Conservation (phyloP, 35 echinoderm and acorn worm species). For the Diadema setosum region DNA sequence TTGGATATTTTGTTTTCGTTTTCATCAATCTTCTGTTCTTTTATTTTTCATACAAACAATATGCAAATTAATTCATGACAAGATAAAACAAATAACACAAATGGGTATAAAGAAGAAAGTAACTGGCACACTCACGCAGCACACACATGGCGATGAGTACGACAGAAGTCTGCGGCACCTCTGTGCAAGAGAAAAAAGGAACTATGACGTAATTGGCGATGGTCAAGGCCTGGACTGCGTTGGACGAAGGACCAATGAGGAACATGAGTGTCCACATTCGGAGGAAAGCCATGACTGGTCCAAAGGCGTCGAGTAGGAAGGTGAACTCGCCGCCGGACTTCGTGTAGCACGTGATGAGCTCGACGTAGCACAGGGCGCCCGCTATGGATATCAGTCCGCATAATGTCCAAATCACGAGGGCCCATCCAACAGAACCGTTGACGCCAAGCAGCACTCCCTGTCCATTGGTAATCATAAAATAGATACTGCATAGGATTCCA, state of each 20-base stretch:
- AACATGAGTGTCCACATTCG: constrained; percentile 37
- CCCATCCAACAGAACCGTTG: constrained; percentile 71
- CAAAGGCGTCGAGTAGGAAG: constrained; percentile 79
- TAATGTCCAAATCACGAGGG: constrained; percentile 60
- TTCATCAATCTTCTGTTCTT: too few relatives aligned
- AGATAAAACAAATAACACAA: too few relatives aligned
- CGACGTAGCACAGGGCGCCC: constrained; percentile 78
- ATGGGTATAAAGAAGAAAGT: too few relatives aligned
- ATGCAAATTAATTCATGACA: too few relatives aligned
- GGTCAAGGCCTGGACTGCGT: constrained; percentile 28
- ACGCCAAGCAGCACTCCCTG: constrained; percentile 19
- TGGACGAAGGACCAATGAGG: constrained; percentile 27
- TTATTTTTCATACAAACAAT: too few relatives aligned
- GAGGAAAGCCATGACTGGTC: constrained; percentile 38
- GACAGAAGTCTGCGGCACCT: neutral
- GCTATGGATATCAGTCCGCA: constrained; percentile 55
- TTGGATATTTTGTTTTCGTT: too few relatives aligned
- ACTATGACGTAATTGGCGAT: constrained; percentile 37
- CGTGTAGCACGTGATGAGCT: constrained; percentile 52
- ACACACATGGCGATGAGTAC: constrained; percentile 25
- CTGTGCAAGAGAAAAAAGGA: constrained; percentile 46
- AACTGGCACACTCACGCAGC: constrained; percentile 65
- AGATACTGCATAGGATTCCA: neutral
- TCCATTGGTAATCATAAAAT: neutral
- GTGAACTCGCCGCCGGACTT: constrained; percentile 89